phyloP scores from a whole-genome alignment of 1,140 invertebrate species.

The Pachypsylla venusta region DNA sequence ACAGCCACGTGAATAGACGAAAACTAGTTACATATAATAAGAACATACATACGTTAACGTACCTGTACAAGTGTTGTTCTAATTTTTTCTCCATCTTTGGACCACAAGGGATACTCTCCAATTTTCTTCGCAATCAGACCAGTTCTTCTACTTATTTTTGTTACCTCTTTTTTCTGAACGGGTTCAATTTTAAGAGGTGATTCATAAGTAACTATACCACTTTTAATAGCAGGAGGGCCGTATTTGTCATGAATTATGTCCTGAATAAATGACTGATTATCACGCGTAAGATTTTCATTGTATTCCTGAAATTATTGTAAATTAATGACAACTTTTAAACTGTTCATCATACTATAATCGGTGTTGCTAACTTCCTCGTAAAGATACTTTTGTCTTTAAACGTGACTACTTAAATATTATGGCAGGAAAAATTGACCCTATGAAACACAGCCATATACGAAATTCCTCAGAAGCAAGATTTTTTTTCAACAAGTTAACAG shows the following conservation, averaged over 20 bases:
- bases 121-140: constrained; percentile 89
- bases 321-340: neutral
- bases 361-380: too few relatives aligned
- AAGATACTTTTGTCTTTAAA: too few relatives aligned
- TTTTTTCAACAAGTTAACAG: neutral
- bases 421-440: neutral
- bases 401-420: neutral
- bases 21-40: too few relatives aligned
- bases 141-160: constrained; percentile 42
- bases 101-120: constrained; percentile 83
- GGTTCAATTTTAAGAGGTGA: constrained; percentile 42
- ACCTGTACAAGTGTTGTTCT: constrained; percentile 74
- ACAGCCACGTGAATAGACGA: too few relatives aligned
- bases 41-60: too few relatives aligned
- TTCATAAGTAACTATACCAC: constrained; percentile 31
- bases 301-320: constrained; percentile 35
- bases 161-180: constrained; percentile 42
- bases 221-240: constrained; percentile 32
- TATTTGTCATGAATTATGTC: constrained; percentile 56
- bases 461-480: neutral
- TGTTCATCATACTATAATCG: too few relatives aligned
- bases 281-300: constrained; percentile 53
- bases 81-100: constrained; percentile 65
- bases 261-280: constrained; percentile 69
- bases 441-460: neutral